A percentile compares a stretch with the other conserved stretches of the same genome.
Evolutionary conservation across 2,113 vertebrate genomes (phyloP).

Genomic region (Gasterosteus nipponicus): DNA sequence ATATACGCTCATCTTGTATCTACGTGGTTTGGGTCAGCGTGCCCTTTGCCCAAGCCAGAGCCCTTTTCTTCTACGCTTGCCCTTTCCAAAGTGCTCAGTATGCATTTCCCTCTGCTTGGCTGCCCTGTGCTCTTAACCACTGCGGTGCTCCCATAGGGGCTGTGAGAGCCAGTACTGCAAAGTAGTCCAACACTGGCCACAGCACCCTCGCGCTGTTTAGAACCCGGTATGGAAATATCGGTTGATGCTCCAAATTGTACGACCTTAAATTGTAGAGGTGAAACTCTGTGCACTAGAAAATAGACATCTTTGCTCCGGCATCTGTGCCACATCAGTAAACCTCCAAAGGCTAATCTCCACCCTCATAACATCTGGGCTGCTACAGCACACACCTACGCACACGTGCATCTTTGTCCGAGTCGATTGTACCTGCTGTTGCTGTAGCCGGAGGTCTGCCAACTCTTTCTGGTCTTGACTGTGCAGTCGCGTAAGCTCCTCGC

Average conservation of each 20-base stretch:
- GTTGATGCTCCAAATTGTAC: conserved; percentile 1
- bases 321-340: conserved; percentile 1
- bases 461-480: conserved; percentile 94
- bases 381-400: not conserved
- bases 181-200: conserved; percentile 49
- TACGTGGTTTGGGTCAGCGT: conserved; percentile 63
- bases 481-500: conserved; percentile 94
- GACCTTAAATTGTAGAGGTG: not conserved
- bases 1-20: conserved; percentile 53
- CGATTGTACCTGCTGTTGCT: conserved; percentile 92
- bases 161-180: conserved; percentile 45
- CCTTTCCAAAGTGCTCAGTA: conserved; percentile 71
- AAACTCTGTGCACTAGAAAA: not conserved
- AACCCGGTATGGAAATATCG: conserved; percentile 17
- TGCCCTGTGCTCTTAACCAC: conserved; percentile 51
- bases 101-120: conserved; percentile 66
- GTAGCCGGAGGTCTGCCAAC: conserved; percentile 89
- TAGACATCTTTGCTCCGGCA: conserved; percentile 2
- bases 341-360: conserved; percentile 1
- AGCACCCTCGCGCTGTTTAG: conserved; percentile 27
- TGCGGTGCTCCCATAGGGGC: conserved; percentile 53
- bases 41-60: conserved; percentile 67
- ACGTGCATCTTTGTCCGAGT: not conserved
- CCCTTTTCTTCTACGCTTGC: conserved; percentile 57
- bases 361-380: conserved; percentile 38